Base-by-base conservation (phyloP, 2,113 vertebrate genomes). In the Actenoides lindsayi region DNA sequence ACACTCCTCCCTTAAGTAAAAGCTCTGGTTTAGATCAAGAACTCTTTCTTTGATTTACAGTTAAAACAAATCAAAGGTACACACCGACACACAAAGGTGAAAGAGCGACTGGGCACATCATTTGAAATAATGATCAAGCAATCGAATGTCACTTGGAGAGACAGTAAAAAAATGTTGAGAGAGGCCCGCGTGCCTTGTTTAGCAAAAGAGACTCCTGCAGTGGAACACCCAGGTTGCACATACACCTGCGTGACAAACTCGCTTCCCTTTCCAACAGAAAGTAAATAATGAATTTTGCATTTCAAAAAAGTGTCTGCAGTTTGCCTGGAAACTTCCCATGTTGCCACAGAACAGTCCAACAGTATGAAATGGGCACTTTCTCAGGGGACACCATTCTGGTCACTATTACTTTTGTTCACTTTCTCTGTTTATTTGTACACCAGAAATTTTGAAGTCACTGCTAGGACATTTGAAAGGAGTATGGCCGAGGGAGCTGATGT, bases 61-160 rank as follows among this genome's bases (percentile, higher is more conserved):
- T 79, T 87, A 25, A 91, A 92, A 19, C 35, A 90, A 86, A 7
- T 39, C 56, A 75, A 75, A 84, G 77, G 33, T 68, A 21, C 54
- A 24, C 20, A 1, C 10, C 30, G 15, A 53, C 21, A 44, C 50
- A 75, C 37, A 64, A 53, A 86, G 39, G 46, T 75, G 73, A 80
- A 80, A 81, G 64, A 75, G 16, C 5, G 3, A 78, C 68, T 87
- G 20, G 71, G 68, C 51, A 80, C n/a, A 33, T 81, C 7, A 41
- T 89, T 50, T 92, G n/a, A 92, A 93, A 70, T 92, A 93, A 46
- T 56, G 73, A 90, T 89, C 64, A 67, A 92, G 39, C n/a, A 48
- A 59, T 42, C 93, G 51, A 69, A 67, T 46, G 17, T 67, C 30
- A 46, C 75, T 71, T 87, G 80, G 57, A 87, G 39, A 78, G 46